Percentiles rank a stretch among this genome's conserved stretches.
Conservation (phyloP, 2,797 vertebrate genomes). For the Pangasius macronema region DNA sequence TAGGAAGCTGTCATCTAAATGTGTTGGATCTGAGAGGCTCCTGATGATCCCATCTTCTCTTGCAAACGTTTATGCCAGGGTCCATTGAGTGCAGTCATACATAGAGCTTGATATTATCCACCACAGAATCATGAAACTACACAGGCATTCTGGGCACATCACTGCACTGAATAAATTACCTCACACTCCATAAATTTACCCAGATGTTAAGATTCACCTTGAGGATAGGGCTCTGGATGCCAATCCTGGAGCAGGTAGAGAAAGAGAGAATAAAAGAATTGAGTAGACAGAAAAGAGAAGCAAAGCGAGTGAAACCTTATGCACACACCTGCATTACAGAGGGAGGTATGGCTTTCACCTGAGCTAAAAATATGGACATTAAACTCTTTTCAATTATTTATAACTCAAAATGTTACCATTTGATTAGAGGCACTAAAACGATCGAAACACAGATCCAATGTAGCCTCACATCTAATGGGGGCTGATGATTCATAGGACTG, state of each 20-base stretch:
- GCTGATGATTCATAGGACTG: constrained; percentile 29
- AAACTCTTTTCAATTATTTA: constrained; percentile 7
- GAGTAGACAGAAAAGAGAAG: constrained; percentile 4
- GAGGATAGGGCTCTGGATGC: constrained; percentile 48
- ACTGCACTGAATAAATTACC: constrained; percentile 64
- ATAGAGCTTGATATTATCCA: constrained; percentile 34
- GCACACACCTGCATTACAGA: neutral
- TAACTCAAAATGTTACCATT: neutral
- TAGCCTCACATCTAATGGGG: constrained; percentile 23
- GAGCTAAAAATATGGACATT: constrained; percentile 8
- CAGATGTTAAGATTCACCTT: constrained; percentile 69
- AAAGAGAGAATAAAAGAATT: neutral
- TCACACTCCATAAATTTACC: constrained; percentile 68
- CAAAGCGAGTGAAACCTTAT: neutral
- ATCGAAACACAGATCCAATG: neutral
- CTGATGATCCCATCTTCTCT: constrained; percentile 42
- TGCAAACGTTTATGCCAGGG: constrained; percentile 31
- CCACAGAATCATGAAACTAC: constrained; percentile 40
- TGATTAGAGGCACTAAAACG: constrained; percentile 9
- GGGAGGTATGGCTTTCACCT: neutral
- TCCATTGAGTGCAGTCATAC: constrained; percentile 20
- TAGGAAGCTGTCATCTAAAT: constrained; percentile 20
- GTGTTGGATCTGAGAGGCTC: constrained; percentile 19
- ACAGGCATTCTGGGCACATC: constrained; percentile 57
- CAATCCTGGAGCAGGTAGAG: constrained; percentile 16